Conservation (phyloP, 2,888 invertebrate genomes). For the Liopterus haemorrhoidalis region DNA sequence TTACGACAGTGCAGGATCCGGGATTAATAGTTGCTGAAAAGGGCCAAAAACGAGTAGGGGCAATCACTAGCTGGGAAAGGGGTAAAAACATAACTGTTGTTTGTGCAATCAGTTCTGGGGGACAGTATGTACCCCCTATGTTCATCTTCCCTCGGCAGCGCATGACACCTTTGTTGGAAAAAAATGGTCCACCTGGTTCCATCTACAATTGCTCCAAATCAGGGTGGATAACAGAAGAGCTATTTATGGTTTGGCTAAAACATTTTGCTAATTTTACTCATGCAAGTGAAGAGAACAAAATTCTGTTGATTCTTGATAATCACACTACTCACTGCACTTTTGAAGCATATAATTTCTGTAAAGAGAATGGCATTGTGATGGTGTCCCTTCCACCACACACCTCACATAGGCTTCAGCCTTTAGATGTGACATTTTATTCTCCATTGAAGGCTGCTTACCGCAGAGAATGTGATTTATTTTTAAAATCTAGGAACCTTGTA, state of each 20-base stretch:
- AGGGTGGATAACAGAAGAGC: conserved; percentile 33
- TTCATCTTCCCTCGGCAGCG: conserved; percentile 29
- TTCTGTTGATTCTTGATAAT: no score
- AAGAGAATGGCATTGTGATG: conserved; percentile 30
- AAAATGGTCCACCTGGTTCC: conserved; percentile 27
- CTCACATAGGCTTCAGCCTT: conserved; percentile 32
- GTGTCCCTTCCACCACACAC: conserved; percentile 33
- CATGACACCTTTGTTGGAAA: no score
- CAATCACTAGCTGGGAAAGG: conserved; percentile 28
- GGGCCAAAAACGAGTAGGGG: no score
- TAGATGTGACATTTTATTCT: conserved; percentile 34
- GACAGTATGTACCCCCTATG: conserved; percentile 29
- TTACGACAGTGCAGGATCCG: conserved; percentile 29
- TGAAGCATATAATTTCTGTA: conserved; percentile 29
- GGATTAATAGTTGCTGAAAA: no score
- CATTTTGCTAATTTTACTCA: conserved; percentile 31
- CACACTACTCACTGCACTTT: conserved; percentile 32
- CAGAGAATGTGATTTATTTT: conserved; percentile 29
- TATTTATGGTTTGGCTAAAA: conserved; percentile 32
- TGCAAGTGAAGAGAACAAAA: conserved; percentile 25
- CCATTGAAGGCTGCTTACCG: conserved; percentile 33
- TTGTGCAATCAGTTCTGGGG: conserved; percentile 29
- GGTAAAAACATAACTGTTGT: conserved; percentile 28
- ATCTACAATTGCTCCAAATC: no score
- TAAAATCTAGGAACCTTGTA: no score